A percentile compares a stretch with the other conserved stretches of the same genome.
These are phyloP conservation scores for Epinephelus lanceolatus DNA, from an alignment of 2,113 vertebrate genomes.

Conservation along the genomic window DNA sequence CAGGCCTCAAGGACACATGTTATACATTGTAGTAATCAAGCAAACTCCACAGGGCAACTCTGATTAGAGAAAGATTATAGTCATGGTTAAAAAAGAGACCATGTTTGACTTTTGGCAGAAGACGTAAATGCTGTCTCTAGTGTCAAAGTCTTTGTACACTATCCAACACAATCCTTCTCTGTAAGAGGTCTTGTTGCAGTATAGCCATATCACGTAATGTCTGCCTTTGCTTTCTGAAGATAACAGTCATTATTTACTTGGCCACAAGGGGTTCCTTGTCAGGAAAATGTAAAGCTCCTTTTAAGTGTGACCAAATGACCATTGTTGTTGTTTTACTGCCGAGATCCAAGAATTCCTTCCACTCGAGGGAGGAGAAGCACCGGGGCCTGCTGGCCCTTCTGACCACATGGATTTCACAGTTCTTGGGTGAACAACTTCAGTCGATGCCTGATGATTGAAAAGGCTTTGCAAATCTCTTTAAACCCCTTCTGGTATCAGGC, in stretches of 20 bases:
- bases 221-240: background rate
- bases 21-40: too few relatives aligned
- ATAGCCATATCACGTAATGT: background rate
- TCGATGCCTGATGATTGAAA: conserved; percentile 40
- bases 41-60: too few relatives aligned
- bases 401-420: conserved; percentile 19
- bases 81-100: too few relatives aligned
- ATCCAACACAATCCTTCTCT: too few relatives aligned
- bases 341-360: background rate
- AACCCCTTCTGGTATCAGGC: background rate
- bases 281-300: background rate
- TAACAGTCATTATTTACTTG: background rate
- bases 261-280: background rate
- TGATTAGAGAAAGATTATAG: too few relatives aligned
- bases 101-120: too few relatives aligned
- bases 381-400: conserved; percentile 1
- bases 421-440: conserved; percentile 32
- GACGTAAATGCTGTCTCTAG: too few relatives aligned
- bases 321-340: background rate
- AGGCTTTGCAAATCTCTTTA: conserved; percentile 32
- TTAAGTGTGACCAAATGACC: background rate
- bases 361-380: background rate
- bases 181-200: too few relatives aligned
- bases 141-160: too few relatives aligned
- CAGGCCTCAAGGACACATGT: too few relatives aligned